Evolutionary conservation across 2,888 invertebrate species (phyloP).

Genomic region (Trypoxylon attenuatum): DNA sequence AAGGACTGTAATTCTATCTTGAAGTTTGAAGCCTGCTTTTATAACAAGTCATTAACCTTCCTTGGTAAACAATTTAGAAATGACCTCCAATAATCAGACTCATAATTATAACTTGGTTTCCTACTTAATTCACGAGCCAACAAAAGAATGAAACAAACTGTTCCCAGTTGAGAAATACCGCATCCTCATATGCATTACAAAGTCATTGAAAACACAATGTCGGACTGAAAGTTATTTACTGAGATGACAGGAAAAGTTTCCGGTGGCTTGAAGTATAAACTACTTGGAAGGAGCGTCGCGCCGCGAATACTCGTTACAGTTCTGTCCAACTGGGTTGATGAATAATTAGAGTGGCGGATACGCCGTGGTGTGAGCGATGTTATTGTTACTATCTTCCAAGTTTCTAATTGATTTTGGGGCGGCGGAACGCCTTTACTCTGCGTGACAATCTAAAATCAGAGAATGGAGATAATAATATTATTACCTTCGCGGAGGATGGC

Average conservation of each 20-base stretch:
- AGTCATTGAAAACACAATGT: neutral
- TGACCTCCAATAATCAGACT: no score
- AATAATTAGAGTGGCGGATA: slow-evolving; percentile 46
- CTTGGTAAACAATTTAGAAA: no score
- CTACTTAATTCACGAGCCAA: no score
- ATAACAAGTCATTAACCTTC: no score
- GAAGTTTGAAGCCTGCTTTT: no score
- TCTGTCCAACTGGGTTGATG: slow-evolving; percentile 36
- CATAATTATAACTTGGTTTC: no score
- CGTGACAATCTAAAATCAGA: slow-evolving; percentile 57
- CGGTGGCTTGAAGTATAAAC: neutral
- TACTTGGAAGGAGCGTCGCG: neutral
- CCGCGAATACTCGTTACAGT: slow-evolving; percentile 32
- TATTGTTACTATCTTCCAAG: slow-evolving; percentile 53
- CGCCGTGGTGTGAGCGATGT: slow-evolving; percentile 16
- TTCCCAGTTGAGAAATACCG: no score
- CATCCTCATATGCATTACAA: no score
- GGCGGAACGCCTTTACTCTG: slow-evolving; percentile 41
- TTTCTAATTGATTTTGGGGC: slow-evolving; percentile 59
- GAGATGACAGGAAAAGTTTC: neutral
- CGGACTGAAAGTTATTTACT: neutral
- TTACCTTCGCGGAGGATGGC: slow-evolving; percentile 35
- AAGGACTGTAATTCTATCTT: no score
- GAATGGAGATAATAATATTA: slow-evolving; percentile 53
- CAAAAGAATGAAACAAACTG: no score